Evolutionary conservation across 2,888 invertebrate genomes (phyloP).

Genomic region (Aspidiotus destructor): DNA sequence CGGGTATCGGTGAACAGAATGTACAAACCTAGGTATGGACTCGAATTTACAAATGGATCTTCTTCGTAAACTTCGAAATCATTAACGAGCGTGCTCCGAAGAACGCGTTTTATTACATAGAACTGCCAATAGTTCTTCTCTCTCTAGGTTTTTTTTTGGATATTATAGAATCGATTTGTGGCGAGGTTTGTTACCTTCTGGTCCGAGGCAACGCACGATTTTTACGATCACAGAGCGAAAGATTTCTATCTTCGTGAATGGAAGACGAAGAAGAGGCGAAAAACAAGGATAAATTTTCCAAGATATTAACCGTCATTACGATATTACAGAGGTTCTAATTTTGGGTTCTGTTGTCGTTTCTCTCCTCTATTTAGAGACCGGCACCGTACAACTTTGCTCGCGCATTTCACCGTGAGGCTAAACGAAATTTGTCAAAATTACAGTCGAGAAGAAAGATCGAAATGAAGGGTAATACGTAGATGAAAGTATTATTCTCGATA

Average conservation of each 20-base stretch:
- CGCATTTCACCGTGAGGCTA: no score
- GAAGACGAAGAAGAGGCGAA: neutral
- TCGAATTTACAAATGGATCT: neutral
- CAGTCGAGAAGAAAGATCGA: no score
- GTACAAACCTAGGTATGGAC: neutral
- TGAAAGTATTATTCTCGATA: no score
- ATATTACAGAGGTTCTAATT: neutral
- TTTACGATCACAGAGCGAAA: neutral
- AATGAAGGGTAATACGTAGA: no score
- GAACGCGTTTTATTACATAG: neutral
- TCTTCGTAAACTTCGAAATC: neutral
- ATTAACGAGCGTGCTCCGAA: slow-evolving; percentile 2
- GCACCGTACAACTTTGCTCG: neutral
- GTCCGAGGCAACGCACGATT: slow-evolving; percentile 4
- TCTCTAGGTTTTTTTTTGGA: no score
- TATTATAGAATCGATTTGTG: no score
- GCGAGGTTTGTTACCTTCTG: neutral
- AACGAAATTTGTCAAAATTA: no score
- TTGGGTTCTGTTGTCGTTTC: neutral
- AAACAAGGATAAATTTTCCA: neutral
- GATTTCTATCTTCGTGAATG: neutral
- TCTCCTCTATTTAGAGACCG: neutral
- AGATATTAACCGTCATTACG: neutral
- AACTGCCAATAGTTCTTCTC: neutral
- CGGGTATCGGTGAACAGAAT: neutral